These are phyloP conservation scores for Megaceryle torquata DNA, from an alignment of 2,113 vertebrate genomes.

Conservation along the genomic window DNA sequence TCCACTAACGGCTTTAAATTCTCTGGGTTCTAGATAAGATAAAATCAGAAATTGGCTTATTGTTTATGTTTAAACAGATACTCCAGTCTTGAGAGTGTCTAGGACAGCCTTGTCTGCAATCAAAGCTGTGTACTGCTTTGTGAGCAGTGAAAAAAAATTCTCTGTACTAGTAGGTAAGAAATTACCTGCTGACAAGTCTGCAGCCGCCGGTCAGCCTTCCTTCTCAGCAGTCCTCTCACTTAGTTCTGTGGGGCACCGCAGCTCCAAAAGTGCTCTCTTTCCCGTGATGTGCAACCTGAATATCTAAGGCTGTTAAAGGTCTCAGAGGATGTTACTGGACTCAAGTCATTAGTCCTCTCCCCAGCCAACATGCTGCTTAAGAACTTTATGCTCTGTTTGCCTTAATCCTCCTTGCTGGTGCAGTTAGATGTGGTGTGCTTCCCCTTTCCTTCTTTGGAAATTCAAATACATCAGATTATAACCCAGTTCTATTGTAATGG, in stretches of 20 bases:
- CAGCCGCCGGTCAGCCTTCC: neutral
- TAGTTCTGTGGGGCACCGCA: neutral
- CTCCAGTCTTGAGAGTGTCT: neutral
- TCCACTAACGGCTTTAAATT: neutral
- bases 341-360: slow-evolving; percentile 11
- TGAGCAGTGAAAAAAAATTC: neutral
- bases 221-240: neutral
- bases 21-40: neutral
- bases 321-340: neutral
- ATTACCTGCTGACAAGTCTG: neutral
- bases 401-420: slow-evolving; percentile 7
- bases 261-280: neutral
- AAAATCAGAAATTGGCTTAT: neutral
- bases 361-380: slow-evolving; percentile 30
- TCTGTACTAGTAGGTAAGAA: neutral
- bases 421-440: neutral
- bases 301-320: neutral
- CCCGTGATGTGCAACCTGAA: neutral
- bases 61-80: neutral
- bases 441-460: neutral
- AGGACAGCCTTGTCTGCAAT: neutral
- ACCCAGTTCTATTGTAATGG: neutral
- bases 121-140: neutral
- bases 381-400: slow-evolving; percentile 51
- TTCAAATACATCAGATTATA: neutral